A percentile compares a stretch with the other conserved stretches of the same genome.
Conservation (phyloP, 2,888 invertebrate species). For the Stomorhina lunata region DNA sequence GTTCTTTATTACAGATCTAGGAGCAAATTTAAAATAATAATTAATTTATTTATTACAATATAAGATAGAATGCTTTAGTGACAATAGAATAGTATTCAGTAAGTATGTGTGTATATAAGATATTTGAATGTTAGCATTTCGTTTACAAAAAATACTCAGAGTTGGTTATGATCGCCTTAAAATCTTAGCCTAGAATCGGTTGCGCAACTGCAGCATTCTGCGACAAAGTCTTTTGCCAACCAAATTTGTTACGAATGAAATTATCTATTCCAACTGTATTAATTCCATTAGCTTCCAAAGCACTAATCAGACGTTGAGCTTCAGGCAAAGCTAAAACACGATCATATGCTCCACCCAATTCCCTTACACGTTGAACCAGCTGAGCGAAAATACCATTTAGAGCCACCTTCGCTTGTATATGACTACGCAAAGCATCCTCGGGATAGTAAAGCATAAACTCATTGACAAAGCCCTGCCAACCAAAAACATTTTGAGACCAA, state of each 20-base stretch:
- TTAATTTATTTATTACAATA: too few species aligned
- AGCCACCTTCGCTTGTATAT: constrained; percentile 71
- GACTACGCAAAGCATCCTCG: constrained; percentile 67
- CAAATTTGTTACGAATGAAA: constrained; percentile 73
- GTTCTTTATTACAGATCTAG: too few species aligned
- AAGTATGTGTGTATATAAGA: too few species aligned
- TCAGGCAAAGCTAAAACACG: constrained; percentile 72
- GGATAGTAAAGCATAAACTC: constrained; percentile 74
- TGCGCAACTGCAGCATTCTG: background rate
- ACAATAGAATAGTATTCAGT: too few species aligned
- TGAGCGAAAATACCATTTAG: constrained; percentile 72
- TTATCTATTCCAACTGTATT: constrained; percentile 70
- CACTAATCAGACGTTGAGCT: constrained; percentile 66
- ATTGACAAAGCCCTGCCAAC: constrained; percentile 75
- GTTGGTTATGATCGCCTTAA: too few species aligned
- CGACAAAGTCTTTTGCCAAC: constrained; percentile 68
- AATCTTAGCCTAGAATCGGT: too few species aligned
- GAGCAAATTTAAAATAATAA: too few species aligned
- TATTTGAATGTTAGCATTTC: too few species aligned
- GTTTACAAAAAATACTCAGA: too few species aligned
- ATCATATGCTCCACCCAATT: constrained; percentile 73
- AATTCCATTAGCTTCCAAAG: constrained; percentile 72
- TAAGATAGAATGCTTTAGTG: too few species aligned
- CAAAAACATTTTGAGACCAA: constrained; percentile 70
- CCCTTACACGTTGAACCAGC: constrained; percentile 70